A percentile compares a stretch with the other conserved stretches of the same genome.
Evolutionary conservation across 2,797 vertebrate genomes (phyloP).

Genomic region (Enteromius trimaculatus): DNA sequence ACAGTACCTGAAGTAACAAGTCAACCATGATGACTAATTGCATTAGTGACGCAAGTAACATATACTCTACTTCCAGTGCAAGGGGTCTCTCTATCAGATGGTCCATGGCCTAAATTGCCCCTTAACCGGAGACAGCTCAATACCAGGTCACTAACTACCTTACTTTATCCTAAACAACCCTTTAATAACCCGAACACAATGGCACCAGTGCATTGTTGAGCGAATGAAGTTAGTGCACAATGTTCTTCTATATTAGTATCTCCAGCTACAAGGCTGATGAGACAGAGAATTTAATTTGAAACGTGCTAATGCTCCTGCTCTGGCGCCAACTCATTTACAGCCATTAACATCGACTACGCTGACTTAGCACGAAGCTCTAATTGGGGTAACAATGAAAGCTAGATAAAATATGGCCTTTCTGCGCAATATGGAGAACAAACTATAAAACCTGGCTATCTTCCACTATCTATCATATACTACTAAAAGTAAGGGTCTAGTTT

Average conservation of each 20-base stretch:
- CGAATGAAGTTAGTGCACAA: not conserved
- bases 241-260: conserved; percentile 9
- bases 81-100: conserved; percentile 54
- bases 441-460: not conserved
- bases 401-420: not conserved
- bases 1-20: conserved; percentile 46
- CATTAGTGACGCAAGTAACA: conserved; percentile 59
- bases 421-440: not conserved
- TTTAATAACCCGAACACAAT: conserved; percentile 6
- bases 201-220: conserved; percentile 5
- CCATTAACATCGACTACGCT: not conserved
- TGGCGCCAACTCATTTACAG: conserved; percentile 63
- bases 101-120: conserved; percentile 38
- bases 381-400: conserved; percentile 17
- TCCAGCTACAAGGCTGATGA: conserved; percentile 18
- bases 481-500: not conserved
- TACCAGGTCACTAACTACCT: conserved; percentile 20
- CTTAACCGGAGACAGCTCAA: conserved; percentile 44
- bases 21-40: conserved; percentile 57
- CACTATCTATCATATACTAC: not conserved
- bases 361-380: conserved; percentile 22
- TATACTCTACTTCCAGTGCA: conserved; percentile 52
- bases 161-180: conserved; percentile 27
- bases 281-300: conserved; percentile 30
- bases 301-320: conserved; percentile 38